A percentile compares a stretch with the other conserved stretches of the same genome.
Conservation (phyloP, 2,797 vertebrate species). For the Phalloptychus januarius region DNA sequence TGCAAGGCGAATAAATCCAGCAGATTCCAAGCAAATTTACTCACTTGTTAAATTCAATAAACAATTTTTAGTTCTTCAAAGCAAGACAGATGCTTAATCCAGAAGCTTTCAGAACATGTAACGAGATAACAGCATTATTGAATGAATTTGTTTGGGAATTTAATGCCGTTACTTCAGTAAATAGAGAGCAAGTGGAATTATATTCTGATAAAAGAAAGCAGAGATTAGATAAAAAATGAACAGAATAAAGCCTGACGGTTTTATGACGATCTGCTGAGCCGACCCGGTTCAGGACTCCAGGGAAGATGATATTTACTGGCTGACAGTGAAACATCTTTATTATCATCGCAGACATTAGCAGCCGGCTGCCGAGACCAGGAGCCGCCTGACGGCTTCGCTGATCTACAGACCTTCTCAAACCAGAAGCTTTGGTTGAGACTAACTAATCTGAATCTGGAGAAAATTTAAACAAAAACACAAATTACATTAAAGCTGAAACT, state of each 20-base stretch:
- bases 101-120: slow-evolving; percentile 14
- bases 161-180: slow-evolving; percentile 24
- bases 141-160: slow-evolving; percentile 19
- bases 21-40: neutral
- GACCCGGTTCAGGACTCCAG: neutral
- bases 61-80: slow-evolving; percentile 2
- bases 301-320: neutral
- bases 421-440: neutral
- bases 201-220: slow-evolving; percentile 8
- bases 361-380: neutral
- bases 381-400: neutral
- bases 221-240: slow-evolving; percentile 12
- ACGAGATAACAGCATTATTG: slow-evolving; percentile 19
- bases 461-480: neutral
- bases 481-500: neutral
- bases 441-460: neutral
- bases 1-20: neutral
- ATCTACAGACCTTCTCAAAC: neutral
- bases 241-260: slow-evolving; percentile 4
- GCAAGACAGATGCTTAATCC: slow-evolving; percentile 2
- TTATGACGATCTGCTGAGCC: neutral
- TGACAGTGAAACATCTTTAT: neutral
- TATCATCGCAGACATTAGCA: neutral
- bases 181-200: slow-evolving; percentile 8
- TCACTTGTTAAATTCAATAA: slow-evolving; percentile 11